Base-by-base conservation (phyloP, 2,888 invertebrate genomes). In the Andrena trimmerana region DNA sequence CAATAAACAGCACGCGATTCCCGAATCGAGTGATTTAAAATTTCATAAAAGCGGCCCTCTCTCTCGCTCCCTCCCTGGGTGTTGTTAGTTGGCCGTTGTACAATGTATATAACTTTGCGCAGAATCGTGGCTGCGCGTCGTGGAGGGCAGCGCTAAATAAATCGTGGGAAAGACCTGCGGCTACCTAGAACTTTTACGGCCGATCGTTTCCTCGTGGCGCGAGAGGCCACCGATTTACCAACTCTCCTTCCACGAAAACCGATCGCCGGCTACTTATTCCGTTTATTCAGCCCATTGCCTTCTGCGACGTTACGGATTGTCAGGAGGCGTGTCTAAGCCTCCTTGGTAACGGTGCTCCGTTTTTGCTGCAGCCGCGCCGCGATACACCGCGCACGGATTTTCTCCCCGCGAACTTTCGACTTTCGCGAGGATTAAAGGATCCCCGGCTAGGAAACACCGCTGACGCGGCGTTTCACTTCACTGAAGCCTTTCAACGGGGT, bases 1-100 rank as follows among this genome's bases (percentile, higher is more conserved):
- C 84, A 87, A 89, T 90, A 91, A 91, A 91, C 75, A 80, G 68
- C 78, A 68, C 81, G 84, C 70, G 86, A 88, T 87, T 87, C 87
- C 85, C 84, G 78, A 86, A 88, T 87, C 86, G 87, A 85, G 83
- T 88, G 90, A 90, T 88, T 90, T 90, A 85, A 89, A 87, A 91
- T 90, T 91, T 87, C 86, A 86, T 89, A 85, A 90, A 90, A 89
- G 59, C 69, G 59, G 31, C 72, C 57, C 59, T 57, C 36, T 42
- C 42, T 16, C 42, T 42, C 42, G 5, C 42, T 42, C 16, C 4
- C 16, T 4, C 42, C 42, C 48, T 20, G 6, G 60, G 50, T 24
- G 52, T 20, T 50, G 50, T 52, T 54, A 27, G 16, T 33, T 16
- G 52, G 8, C 0, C 31, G 59, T 77, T 68, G 60, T 70, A 87